phyloP scores from a whole-genome alignment of 2,113 vertebrate genomes.

The pig (Sus scrofa) region T2T-Sscrofa CM000818.6:112711001-112711500 shows the following conservation, averaged over 20 bases:
- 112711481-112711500: too few species aligned
- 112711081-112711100: not conserved
- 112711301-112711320: not conserved
- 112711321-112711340: not conserved
- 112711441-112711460: not conserved
- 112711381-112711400: not conserved
- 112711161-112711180: not conserved
- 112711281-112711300: not conserved
- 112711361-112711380: not conserved
- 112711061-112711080: not conserved
- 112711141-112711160: slow-evolving; percentile 20
- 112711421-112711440: not conserved
- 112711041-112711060: slow-evolving; percentile 1
- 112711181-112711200: not conserved
- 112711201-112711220: not conserved
- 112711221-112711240: not conserved
- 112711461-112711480: not conserved
- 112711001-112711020: slow-evolving; percentile 29
- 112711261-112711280: not conserved
- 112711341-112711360: not conserved
- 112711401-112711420: not conserved
- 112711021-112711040: slow-evolving; percentile 42
- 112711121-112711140: not conserved
- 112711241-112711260: not conserved
- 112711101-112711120: not conserved